Percentiles rank a stretch among this genome's conserved stretches.
Evolutionary conservation across 1,140 invertebrate genomes (phyloP).

Genomic region (Anoplolepis gracilipes): DNA sequence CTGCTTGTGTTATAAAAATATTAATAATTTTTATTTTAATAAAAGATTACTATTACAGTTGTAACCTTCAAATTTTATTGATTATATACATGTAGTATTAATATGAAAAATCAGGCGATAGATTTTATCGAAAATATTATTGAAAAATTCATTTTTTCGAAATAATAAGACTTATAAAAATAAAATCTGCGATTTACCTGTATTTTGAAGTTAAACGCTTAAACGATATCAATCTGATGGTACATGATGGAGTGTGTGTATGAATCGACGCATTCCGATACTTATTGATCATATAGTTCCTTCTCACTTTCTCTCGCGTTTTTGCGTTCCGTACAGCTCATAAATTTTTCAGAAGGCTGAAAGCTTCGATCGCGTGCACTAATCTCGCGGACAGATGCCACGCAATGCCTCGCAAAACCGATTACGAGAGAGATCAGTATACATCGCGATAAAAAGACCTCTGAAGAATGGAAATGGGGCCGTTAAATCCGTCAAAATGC

Average conservation of each 20-base stretch:
- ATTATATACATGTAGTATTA: not conserved
- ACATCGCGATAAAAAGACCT: slow-evolving; percentile 62
- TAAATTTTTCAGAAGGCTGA: slow-evolving; percentile 73
- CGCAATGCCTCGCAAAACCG: slow-evolving; percentile 77
- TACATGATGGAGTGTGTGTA: slow-evolving; percentile 3
- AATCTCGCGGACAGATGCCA: slow-evolving; percentile 80
- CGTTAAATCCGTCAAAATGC: slow-evolving; percentile 72
- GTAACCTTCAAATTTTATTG: too few species aligned
- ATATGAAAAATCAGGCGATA: not conserved
- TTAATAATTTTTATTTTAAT: not conserved
- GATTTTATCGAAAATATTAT: slow-evolving; percentile 11
- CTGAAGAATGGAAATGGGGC: slow-evolving; percentile 66
- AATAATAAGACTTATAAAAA: not conserved
- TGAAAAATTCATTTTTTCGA: not conserved
- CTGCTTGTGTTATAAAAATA: not conserved
- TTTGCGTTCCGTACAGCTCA: slow-evolving; percentile 41
- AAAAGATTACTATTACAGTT: not conserved
- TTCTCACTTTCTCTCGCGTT: slow-evolving; percentile 18
- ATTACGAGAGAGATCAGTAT: slow-evolving; percentile 67
- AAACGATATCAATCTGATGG: not conserved
- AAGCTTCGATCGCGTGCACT: slow-evolving; percentile 73
- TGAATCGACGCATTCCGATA: slow-evolving; percentile 42
- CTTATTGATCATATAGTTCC: slow-evolving; percentile 47
- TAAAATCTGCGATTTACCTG: not conserved
- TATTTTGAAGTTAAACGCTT: slow-evolving; percentile 3